A percentile compares a stretch with the other conserved stretches of the same genome.
Conservation (phyloP, 2,797 vertebrate species). For the Darevskia nairensis region DNA sequence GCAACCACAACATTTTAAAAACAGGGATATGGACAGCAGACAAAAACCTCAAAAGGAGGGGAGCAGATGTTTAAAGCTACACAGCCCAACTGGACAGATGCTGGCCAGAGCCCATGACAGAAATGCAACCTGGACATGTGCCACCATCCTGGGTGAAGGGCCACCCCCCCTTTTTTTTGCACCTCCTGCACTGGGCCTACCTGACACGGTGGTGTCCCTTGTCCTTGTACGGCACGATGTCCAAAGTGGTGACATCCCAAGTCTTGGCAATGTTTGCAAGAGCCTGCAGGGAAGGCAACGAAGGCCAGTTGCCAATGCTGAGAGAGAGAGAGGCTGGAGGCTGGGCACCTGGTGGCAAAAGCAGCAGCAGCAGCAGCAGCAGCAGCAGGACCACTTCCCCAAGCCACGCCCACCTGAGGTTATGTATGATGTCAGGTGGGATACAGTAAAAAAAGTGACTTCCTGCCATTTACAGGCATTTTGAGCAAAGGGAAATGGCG, state of each 20-base stretch:
- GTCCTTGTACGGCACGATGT: conserved; percentile 86
- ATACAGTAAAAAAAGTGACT: too few relatives aligned
- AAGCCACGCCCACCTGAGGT: too few relatives aligned
- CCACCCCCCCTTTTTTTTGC: too few relatives aligned
- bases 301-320: accelerated
- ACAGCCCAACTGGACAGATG: not conserved
- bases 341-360: too few relatives aligned
- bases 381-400: too few relatives aligned
- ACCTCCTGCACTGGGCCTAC: conserved; percentile 68
- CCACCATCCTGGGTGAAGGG: too few relatives aligned
- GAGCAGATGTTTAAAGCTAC: not conserved
- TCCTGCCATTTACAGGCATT: too few relatives aligned
- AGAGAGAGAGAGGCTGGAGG: too few relatives aligned
- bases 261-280: conserved; percentile 83
- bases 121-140: not conserved
- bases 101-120: not conserved
- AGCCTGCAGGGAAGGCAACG: conserved; percentile 70
- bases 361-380: too few relatives aligned
- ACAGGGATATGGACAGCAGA: not conserved
- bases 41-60: too few relatives aligned
- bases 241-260: conserved; percentile 82
- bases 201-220: conserved; percentile 84
- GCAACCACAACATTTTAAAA: not conserved
- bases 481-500: too few relatives aligned
- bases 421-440: too few relatives aligned